A percentile compares a stretch with the other conserved stretches of the same genome.
phyloP scores from a whole-genome alignment of 2,888 invertebrate species.

The Atrina japonica region DNA sequence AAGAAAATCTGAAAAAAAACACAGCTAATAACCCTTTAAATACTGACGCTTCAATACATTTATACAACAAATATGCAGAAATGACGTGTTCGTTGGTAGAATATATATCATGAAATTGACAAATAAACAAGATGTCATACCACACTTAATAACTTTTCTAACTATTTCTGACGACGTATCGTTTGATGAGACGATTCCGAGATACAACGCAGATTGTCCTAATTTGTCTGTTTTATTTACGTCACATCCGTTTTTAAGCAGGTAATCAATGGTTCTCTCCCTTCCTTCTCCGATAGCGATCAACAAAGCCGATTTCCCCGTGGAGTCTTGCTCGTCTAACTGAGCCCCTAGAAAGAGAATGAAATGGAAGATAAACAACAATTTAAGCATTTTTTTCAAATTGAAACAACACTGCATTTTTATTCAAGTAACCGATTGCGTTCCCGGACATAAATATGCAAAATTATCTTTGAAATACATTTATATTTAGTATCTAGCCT shows the following conservation, averaged over 20 bases:
- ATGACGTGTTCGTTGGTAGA: too few species aligned
- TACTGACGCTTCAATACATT: too few species aligned
- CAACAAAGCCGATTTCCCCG: constrained; percentile 44
- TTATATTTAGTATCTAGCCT: too few species aligned
- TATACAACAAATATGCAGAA: too few species aligned
- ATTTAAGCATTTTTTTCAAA: neutral
- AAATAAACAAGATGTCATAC: too few species aligned
- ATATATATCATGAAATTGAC: too few species aligned
- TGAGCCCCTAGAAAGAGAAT: constrained; percentile 33
- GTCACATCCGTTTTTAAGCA: constrained; percentile 47
- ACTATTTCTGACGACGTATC: constrained; percentile 36
- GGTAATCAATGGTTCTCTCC: constrained; percentile 39
- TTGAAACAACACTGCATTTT: neutral
- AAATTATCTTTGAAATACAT: too few species aligned
- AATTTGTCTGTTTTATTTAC: constrained; percentile 40
- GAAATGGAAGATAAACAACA: neutral
- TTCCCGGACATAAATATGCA: too few species aligned
- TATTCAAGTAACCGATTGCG: neutral
- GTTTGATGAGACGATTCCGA: constrained; percentile 34
- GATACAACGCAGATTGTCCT: constrained; percentile 46
- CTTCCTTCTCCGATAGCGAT: constrained; percentile 46
- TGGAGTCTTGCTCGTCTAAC: constrained; percentile 42
- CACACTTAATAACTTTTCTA: constrained; percentile 31
- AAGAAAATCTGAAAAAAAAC: too few species aligned
- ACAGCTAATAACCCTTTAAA: too few species aligned